phyloP scores from a whole-genome alignment of 2,888 invertebrate species.

The Coleophora deauratella region DNA sequence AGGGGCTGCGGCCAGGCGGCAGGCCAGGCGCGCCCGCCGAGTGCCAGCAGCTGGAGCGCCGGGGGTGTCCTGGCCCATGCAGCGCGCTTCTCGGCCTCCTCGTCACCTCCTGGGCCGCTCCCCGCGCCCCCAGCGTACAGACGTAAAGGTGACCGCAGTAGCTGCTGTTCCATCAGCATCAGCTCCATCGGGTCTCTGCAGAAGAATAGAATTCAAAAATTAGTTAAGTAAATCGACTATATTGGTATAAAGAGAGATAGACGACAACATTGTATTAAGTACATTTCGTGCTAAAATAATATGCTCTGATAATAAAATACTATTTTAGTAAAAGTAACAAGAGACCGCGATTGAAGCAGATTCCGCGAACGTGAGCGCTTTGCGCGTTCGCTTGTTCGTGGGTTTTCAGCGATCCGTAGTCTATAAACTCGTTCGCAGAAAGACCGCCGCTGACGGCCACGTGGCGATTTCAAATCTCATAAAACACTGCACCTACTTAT shows the following conservation, averaged over 20 bases:
- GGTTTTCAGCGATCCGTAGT: constrained; percentile 63
- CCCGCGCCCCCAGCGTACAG: constrained; percentile 77
- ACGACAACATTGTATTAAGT: too few species aligned
- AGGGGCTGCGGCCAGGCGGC: constrained; percentile 92
- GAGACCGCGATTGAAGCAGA: constrained; percentile 12
- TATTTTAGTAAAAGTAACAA: constrained; percentile 12
- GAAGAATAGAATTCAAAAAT: constrained; percentile 23
- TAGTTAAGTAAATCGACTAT: too few species aligned
- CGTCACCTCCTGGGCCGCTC: constrained; percentile 45
- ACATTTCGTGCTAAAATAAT: too few species aligned
- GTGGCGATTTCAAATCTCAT: constrained; percentile 44
- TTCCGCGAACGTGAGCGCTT: constrained; percentile 43
- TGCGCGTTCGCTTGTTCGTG: constrained; percentile 45
- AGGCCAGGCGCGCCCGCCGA: constrained; percentile 86
- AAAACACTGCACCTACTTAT: constrained; percentile 27
- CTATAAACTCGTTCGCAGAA: constrained; percentile 64
- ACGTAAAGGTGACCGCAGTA: constrained; percentile 78
- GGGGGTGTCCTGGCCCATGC: constrained; percentile 70
- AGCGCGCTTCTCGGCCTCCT: constrained; percentile 73
- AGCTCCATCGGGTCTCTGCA: constrained; percentile 86
- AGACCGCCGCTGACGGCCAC: constrained; percentile 46
- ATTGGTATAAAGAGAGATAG: too few species aligned
- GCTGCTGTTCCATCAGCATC: constrained; percentile 85
- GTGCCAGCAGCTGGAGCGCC: constrained; percentile 55
- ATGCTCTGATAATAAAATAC: constrained; percentile 12